phyloP scores from a whole-genome alignment of 2,113 vertebrate species.

The Herpetotheres cachinnans region DNA sequence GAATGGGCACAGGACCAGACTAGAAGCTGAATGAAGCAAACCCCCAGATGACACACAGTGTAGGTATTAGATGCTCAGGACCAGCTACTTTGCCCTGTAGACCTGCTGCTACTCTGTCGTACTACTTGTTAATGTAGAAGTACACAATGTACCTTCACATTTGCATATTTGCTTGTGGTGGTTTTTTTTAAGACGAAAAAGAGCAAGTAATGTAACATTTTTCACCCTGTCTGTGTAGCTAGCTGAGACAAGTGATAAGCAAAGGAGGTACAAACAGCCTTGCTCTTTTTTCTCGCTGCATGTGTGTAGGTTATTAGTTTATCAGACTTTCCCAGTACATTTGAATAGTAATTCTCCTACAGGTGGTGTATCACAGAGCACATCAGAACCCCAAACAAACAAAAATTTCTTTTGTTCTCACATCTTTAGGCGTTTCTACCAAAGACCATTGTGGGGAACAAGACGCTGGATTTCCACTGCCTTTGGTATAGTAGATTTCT shows the following conservation, averaged over 20 bases:
- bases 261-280: background rate
- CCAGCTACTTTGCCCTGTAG: background rate
- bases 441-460: background rate
- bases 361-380: background rate
- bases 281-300: background rate
- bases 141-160: background rate
- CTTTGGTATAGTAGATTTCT: background rate
- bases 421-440: background rate
- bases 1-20: background rate
- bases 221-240: background rate
- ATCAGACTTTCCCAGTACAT: background rate
- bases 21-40: background rate
- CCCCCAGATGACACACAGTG: no score
- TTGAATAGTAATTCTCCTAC: background rate
- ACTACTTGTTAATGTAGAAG: background rate
- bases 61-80: background rate
- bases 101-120: background rate
- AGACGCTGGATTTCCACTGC: background rate
- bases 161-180: background rate
- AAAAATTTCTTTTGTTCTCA: background rate
- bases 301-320: background rate
- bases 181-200: background rate
- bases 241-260: background rate
- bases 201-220: background rate
- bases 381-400: background rate